Conservation (phyloP, 2,888 invertebrate genomes). For the Pristionchus entomophagus region DNA sequence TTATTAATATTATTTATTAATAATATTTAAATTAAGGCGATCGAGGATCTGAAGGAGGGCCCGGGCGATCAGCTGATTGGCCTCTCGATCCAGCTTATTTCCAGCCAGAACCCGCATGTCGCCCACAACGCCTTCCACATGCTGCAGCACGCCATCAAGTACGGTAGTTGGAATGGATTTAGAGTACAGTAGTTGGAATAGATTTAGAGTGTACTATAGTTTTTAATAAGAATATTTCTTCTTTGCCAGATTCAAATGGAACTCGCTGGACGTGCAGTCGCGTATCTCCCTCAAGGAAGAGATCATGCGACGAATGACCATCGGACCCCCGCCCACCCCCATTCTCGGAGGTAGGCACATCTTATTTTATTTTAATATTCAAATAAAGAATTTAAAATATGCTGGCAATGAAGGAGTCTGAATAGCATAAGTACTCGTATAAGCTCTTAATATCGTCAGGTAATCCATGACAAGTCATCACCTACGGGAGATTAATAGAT, state of each 20-base stretch:
- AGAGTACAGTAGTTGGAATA: too few species aligned
- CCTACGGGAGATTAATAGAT: too few species aligned
- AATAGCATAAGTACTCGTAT: too few species aligned
- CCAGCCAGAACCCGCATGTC: constrained; percentile 50
- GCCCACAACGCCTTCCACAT: constrained; percentile 64
- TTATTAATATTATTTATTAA: neutral
- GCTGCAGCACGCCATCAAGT: constrained; percentile 64
- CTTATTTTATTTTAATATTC: neutral
- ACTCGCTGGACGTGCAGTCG: constrained; percentile 49
- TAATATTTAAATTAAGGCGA: constrained; percentile 50
- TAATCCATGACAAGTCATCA: too few species aligned
- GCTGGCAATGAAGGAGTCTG: too few species aligned
- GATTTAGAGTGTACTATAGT: too few species aligned
- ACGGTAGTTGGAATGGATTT: neutral
- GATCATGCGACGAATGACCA: constrained; percentile 53
- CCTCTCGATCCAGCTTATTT: constrained; percentile 58
- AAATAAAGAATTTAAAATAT: too few species aligned
- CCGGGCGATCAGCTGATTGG: constrained; percentile 50
- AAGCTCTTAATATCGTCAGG: too few species aligned
- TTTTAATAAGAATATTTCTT: neutral
- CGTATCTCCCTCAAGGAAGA: constrained; percentile 58
- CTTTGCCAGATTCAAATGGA: constrained; percentile 62
- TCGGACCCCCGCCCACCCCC: constrained; percentile 34
- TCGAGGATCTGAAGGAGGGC: constrained; percentile 63
- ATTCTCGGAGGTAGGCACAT: neutral